phyloP scores from a whole-genome alignment of 2,888 invertebrate genomes.

The Drosophila hawaiiensis region DNA sequence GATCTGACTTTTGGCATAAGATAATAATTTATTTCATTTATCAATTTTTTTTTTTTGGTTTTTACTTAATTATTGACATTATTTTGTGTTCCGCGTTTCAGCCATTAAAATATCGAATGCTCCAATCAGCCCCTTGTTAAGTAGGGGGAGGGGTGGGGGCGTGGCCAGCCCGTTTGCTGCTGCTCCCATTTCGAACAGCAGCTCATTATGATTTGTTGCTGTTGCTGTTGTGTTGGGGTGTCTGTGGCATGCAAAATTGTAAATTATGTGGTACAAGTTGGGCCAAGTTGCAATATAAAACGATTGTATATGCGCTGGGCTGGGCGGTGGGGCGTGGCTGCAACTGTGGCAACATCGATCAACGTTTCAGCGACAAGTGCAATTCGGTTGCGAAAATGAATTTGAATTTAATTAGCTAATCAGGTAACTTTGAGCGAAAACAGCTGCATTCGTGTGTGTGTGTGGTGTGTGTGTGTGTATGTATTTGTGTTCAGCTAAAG shows the following conservation, averaged over 20 bases:
- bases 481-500: slow-evolving; percentile 23
- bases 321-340: slow-evolving; percentile 38
- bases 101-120: neutral
- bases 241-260: slow-evolving; percentile 49
- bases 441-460: slow-evolving; percentile 10
- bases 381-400: slow-evolving; percentile 35
- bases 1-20: slow-evolving; percentile 10
- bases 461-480: slow-evolving; percentile 19
- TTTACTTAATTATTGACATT: neutral
- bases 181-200: slow-evolving; percentile 21
- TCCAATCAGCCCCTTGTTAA: neutral
- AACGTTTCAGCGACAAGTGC: slow-evolving; percentile 57
- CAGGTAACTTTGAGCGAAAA: slow-evolving; percentile 18
- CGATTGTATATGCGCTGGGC: slow-evolving; percentile 8
- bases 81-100: too few species aligned
- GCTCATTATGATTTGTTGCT: slow-evolving; percentile 22
- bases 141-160: slow-evolving; percentile 26
- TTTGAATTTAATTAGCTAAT: slow-evolving; percentile 65
- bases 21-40: slow-evolving; percentile 12
- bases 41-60: neutral
- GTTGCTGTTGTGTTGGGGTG: slow-evolving; percentile 7
- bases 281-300: slow-evolving; percentile 16
- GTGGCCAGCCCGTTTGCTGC: slow-evolving; percentile 15
- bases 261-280: slow-evolving; percentile 42
- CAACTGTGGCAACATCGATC: slow-evolving; percentile 1